Evolutionary conservation across 1,140 invertebrate genomes (phyloP), one percentile per base, ranked within the genome.

Genomic region (Daktulosphaira vitifoliae): DNA sequence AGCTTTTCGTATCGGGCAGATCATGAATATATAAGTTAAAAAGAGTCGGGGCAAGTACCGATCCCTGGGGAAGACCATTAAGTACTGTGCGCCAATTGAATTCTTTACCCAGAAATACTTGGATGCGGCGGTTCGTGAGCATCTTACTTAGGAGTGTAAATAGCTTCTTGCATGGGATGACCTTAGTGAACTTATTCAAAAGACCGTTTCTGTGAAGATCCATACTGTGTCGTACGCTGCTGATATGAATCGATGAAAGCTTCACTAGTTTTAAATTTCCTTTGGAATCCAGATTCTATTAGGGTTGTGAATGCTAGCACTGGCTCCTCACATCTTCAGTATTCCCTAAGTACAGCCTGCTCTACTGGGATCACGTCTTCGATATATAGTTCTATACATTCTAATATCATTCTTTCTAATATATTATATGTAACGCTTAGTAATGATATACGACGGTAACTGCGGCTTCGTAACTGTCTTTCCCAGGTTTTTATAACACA

Each of bases 171-270:
- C 62, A 65, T 26, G 42, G 62, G 23, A 65, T 65, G 29, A 65
- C 25, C 23, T 50, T n/a, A 8, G 49, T 16, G 33, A 49, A 52
- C 33, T 66, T 68, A 29, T 66, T 49, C 37, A 66, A 37, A 16
- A 68, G 39, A 22, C 26, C 22, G 38, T 52, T n/a, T 18, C 52
- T 54, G 16, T n/a, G n/a, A n/a, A n/a, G n/a, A n/a, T n/a, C n/a
- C 59, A 64, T 16, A 67, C 53, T 50, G 46, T 67, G 49, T 67
- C 66, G 29, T 67, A 67, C 37, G 66, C 59, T 13, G 66, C 66
- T 16, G 56, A 65, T 13, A 67, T n/a, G n/a, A 42, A 39, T 67
- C 66, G n/a, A 67, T 29, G 51, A 39, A 67, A 7, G 66, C 66
- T 29, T 39, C 66, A 13, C 56, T 53, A 26, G 66, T 64, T 42